Evolutionary conservation across 2,113 vertebrate species (phyloP).

Genomic region (Colaptes auratus): DNA sequence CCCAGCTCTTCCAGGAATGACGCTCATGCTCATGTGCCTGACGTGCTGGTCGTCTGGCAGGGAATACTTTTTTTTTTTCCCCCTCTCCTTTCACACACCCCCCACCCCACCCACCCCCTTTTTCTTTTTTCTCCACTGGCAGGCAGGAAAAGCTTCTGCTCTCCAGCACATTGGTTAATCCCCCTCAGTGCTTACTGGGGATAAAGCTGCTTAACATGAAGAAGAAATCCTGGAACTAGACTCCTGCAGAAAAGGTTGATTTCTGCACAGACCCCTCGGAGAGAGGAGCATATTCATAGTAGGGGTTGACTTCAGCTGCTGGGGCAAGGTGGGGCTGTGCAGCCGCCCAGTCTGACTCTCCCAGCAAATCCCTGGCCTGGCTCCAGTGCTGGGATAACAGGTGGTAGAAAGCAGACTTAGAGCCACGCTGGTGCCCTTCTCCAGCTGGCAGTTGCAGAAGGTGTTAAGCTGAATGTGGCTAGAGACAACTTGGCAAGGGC

Average conservation of each 20-base stretch:
- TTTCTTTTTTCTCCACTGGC: neutral
- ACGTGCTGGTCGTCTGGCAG: neutral
- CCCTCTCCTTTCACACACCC: too few relatives aligned
- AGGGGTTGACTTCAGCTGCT: neutral
- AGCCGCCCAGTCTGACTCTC: rapidly evolving
- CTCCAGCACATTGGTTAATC: slow-evolving; percentile 17
- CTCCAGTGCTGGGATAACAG: neutral
- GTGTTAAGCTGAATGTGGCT: neutral
- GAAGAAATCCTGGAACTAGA: slow-evolving; percentile 39
- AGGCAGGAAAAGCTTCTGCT: slow-evolving; percentile 31
- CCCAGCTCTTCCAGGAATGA: neutral
- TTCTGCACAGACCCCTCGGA: neutral
- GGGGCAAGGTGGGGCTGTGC: neutral
- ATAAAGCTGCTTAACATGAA: slow-evolving; percentile 56
- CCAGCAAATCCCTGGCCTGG: neutral
- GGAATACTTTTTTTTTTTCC: neutral
- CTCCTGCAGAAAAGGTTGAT: slow-evolving; percentile 26
- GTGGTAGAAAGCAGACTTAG: neutral
- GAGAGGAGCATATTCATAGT: neutral
- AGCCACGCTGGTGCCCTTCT: neutral
- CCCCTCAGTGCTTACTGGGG: slow-evolving; percentile 10
- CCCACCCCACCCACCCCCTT: too few relatives aligned
- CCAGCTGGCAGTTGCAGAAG: neutral
- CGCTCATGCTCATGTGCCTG: neutral
- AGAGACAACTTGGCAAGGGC: neutral